Evolutionary conservation across 2,113 vertebrate genomes (phyloP), one percentile per base, ranked within the genome.

Genomic region (Nesoenas mayeri): DNA sequence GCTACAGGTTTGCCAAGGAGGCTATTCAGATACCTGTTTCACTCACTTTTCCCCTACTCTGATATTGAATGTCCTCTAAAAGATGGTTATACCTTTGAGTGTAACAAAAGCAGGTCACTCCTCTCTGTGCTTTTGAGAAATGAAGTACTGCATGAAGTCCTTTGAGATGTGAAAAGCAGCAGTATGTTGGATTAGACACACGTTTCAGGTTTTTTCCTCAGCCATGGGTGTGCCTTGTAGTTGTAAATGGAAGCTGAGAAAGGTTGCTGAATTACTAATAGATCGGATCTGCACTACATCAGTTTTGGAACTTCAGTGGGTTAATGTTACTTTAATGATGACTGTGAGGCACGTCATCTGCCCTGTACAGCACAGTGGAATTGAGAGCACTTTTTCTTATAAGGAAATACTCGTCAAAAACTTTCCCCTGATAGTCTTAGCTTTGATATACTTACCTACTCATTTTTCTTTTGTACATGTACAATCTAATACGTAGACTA

Each of bases 391-490:
- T 58, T 94, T 91, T 87, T 69, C 42, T 32, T 82, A 64, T 54
- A 44, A 70, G 61, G 48, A 62, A 80, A 58, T 74, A 64, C 19
- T 75, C 51, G 67, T 38, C 6, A 5, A 75, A 95, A 91, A 17
- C 29, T 11, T 89, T 56, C 5, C 22, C 16, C 56, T 44, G 44
- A 48, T 57, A 80, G 64, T 20, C 53, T 85, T 50, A 58, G 28
- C 47, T 90, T 96, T 93, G 72, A 66, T 95, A 80, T 91, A 40
- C 12, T 56, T 61, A 61, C 42, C 48, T 70, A 24, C 26, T 87
- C 64, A 91, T 73, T 70, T 71, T 94, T 31, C 34, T 78, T 95
- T 95, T 96, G 65, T 25, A 83, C 56, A 66, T 58, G 67, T 79
- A 65, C 19, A 57, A 11, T 47, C 36, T 73, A 88, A 56, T 88